Base-by-base conservation (phyloP, 2,888 invertebrate species). In the Polydrusus pterygomalis region DNA sequence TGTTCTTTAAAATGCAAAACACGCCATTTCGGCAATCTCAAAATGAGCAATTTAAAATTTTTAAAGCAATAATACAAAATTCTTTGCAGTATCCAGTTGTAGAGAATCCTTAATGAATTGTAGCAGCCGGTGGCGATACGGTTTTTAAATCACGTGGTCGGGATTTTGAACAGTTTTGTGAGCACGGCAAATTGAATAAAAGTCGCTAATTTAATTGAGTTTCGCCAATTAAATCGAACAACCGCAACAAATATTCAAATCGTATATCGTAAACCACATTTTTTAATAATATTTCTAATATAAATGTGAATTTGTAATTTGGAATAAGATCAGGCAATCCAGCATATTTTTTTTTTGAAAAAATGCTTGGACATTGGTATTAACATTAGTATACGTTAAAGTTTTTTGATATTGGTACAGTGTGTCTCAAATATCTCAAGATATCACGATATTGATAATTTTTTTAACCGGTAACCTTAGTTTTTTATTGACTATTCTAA, bases 51-150 rank as follows among this genome's bases (percentile, higher is more conserved):
- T 64, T 64, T 25, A 9, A 64, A 43, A 64, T 45, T 64, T 64
- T 43, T 40, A 45, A 47, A 64, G 45, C 47, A 64, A 64, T 64
- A 64, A 45, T 47, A 64, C 47, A 18, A 64, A 64, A 64, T 64
- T 47, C 64, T 64, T 64, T 47, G 25, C 64, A 3, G 30, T 62
- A 62, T 70, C 18, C 62, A 30, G 47, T 38, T 45, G 63, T 64
- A 40, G 63, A 40, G 71, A 71, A 71, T 70, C 51, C 64, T 20
- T 43, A 63, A 63, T 71, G 63, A 71, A 47, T 54, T 64, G 63
- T 43, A 64, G 43, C 63, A 71, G 56, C 67, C 73, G 58, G 58
- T 51, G 58, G 63, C 62, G 15, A 47, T 47, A 70, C 17, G 51
- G 62, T 11, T 58, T 67, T 47, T 54, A 73, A 67, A 58, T 73